Evolutionary conservation across 2,113 vertebrate genomes (phyloP).

Genomic region (Rhinogobius similis): DNA sequence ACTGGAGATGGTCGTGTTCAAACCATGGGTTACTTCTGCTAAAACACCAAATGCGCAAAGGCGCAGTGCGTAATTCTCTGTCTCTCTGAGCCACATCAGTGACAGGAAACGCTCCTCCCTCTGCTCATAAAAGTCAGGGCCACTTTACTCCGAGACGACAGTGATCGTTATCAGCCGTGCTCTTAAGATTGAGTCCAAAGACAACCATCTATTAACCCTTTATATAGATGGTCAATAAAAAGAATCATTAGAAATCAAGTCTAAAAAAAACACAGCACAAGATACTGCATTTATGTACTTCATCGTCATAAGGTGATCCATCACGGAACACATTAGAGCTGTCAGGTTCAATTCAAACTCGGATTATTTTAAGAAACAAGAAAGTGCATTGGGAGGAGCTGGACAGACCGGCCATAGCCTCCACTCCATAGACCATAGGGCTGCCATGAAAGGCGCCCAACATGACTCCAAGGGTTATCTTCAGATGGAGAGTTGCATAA

Average conservation of each 20-base stretch:
- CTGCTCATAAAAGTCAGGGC: conserved; percentile 25
- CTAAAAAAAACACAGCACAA: background rate
- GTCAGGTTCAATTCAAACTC: background rate
- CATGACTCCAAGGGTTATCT: too few relatives aligned
- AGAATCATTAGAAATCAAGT: background rate
- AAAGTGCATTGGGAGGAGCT: background rate
- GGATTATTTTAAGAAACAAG: background rate
- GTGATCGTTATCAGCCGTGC: conserved; percentile 13
- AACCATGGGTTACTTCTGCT: background rate
- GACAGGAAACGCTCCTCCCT: conserved; percentile 53
- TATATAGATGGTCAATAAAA: background rate
- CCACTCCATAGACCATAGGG: background rate
- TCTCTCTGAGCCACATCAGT: conserved; percentile 53
- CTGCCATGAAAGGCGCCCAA: too few relatives aligned
- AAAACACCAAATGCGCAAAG: conserved; percentile 30
- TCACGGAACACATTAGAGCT: background rate
- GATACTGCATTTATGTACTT: background rate
- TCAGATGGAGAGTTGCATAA: background rate
- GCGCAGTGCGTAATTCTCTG: conserved; percentile 57
- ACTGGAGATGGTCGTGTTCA: background rate
- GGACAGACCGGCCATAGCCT: background rate
- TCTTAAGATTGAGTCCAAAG: conserved; percentile 1
- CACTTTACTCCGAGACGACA: conserved; percentile 4
- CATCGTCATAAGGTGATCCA: background rate
- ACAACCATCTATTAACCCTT: background rate